phyloP scores from a whole-genome alignment of 2,797 vertebrate genomes.

The Tolypeutes matacus region DNA sequence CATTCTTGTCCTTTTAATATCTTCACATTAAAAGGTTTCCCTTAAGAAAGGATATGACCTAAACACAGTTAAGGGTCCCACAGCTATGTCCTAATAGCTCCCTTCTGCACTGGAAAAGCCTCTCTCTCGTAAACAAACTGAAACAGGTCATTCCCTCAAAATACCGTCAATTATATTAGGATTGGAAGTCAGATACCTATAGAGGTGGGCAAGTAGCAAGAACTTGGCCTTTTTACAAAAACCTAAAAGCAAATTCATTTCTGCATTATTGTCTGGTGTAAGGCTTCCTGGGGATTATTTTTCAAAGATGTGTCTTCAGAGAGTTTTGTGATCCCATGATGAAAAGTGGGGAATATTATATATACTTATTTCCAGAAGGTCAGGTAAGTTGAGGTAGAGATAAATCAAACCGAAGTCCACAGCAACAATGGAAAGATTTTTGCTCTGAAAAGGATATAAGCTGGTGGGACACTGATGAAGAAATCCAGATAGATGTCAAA shows the following conservation, averaged over 20 bases:
- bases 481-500: neutral
- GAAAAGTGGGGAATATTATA: neutral
- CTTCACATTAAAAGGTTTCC: neutral
- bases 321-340: slow-evolving; percentile 12
- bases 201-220: neutral
- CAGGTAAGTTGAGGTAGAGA: neutral
- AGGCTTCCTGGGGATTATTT: neutral
- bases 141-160: neutral
- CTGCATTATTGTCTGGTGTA: neutral
- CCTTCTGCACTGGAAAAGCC: neutral
- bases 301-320: neutral
- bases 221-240: neutral
- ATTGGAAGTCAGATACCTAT: neutral
- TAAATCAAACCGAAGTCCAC: neutral
- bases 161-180: neutral
- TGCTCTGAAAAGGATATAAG: neutral
- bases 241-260: neutral
- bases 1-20: neutral
- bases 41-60: slow-evolving; percentile 19
- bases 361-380: neutral
- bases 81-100: neutral
- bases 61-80: neutral
- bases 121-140: neutral
- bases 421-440: neutral
- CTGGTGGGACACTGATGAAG: neutral